These are phyloP conservation scores for Pseudorasbora parva DNA, from an alignment of 2,113 vertebrate genomes.

Conservation along the genomic window DNA sequence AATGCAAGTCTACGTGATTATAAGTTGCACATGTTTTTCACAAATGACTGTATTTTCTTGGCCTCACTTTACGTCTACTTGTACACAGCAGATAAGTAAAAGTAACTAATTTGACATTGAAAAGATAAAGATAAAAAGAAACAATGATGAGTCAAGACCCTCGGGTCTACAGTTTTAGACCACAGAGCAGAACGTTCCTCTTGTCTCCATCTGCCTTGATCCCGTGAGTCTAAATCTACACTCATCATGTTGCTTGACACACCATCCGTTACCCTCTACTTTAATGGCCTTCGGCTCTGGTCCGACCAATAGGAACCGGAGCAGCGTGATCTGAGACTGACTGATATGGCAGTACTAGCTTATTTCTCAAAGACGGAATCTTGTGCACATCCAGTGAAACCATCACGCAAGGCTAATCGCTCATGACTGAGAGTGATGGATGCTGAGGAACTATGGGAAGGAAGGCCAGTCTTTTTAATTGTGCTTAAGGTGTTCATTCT, in stretches of 20 bases:
- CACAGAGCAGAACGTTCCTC: constrained; percentile 44
- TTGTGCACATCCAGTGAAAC: constrained; percentile 23
- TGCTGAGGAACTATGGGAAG: constrained; percentile 19
- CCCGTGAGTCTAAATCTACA: constrained; percentile 37
- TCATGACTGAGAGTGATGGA: constrained; percentile 52
- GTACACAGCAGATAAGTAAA: constrained; percentile 30
- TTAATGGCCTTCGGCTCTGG: constrained; percentile 48
- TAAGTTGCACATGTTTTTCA: neutral
- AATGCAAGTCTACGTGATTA: no score
- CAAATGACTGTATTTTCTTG: neutral
- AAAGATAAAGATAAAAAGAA: constrained; percentile 38
- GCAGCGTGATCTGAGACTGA: constrained; percentile 28
- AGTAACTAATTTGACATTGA: constrained; percentile 44
- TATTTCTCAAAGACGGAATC: constrained; percentile 39
- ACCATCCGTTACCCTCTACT: constrained; percentile 47
- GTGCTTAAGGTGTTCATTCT: constrained; percentile 29
- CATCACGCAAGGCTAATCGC: constrained; percentile 26
- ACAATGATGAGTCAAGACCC: constrained; percentile 51
- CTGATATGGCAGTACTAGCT: constrained; percentile 19
- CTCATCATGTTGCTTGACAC: constrained; percentile 47
- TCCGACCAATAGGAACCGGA: constrained; percentile 45
- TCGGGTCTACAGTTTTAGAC: constrained; percentile 53
- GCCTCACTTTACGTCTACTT: neutral
- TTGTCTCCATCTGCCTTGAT: constrained; percentile 48
- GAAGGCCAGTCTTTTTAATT: constrained; percentile 34